Evolutionary conservation across 2,113 vertebrate species (phyloP), one percentile per base, ranked within the genome.

Genomic region (Chamaetylas fuelleborni): DNA sequence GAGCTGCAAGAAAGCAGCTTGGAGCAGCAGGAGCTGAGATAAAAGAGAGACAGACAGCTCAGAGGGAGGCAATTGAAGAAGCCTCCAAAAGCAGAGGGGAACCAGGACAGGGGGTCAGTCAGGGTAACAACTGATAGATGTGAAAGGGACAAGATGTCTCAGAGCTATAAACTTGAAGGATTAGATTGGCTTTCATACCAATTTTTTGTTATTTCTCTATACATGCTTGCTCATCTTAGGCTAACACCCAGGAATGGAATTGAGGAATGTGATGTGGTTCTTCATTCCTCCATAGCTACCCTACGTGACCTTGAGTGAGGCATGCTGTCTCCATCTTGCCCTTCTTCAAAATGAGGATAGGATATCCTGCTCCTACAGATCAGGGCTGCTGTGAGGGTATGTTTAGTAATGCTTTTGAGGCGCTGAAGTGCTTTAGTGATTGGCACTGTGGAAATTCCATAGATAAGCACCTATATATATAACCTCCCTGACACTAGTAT

Each of bases 381-480:
- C 61, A 81, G 47, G 19, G 29, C 48, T 78, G 42, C 82, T 86
- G 16, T 40, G 50, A 72, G 61, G 38, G 36, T 79, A 57, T 54
- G 70, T 86, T 91, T 81, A 81, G 79, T 60, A 86, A 86, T 0
- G 1, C 65, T 94, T 92, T 28, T 48, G 80, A 83, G 67, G 88
- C 5, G 7, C 65, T 86, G 85, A 95, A 92, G 69, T 93, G 82
- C 88, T 91, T 89, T 73, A 38, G 73, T n/a, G 56, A 67, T 74
- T 58, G 72, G 56, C 48, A 33, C 54, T 45, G 64, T 86, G 61
- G 76, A 92, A 95, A 71, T 82, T 94, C 79, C 94, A 22, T 88
- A 95, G 86, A 83, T 90, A 77, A 96, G 64, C 8, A 26, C 85
- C 69, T 92, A 81, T 93, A 83, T 93, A 83, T 96, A 93, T 90